phyloP scores from a whole-genome alignment of 2,113 vertebrate genomes.

The Dendrocopos noguchii region DNA sequence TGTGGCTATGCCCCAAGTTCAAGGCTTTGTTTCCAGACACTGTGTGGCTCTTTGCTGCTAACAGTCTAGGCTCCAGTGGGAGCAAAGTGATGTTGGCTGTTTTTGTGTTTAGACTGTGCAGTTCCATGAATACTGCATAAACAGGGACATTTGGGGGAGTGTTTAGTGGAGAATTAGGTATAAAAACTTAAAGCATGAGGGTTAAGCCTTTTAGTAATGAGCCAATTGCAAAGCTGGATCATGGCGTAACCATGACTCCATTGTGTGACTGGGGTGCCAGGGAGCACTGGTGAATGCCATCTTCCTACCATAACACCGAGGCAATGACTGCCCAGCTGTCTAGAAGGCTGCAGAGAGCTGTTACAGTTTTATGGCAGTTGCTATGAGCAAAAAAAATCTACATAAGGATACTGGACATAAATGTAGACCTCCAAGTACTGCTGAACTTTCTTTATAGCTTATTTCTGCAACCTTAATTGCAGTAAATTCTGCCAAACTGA shows the following conservation, averaged over 20 bases:
- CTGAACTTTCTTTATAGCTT: slow-evolving; percentile 20
- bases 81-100: neutral
- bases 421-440: neutral
- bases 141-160: rapidly evolving
- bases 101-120: neutral
- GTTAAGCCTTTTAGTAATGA: neutral
- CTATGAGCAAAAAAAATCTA: neutral
- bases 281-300: neutral
- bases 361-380: neutral
- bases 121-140: neutral
- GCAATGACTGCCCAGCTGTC: neutral
- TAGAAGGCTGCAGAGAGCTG: neutral
- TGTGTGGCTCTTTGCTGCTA: neutral
- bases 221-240: too few species aligned
- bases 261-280: neutral
- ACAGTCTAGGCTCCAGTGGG: neutral
- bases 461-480: slow-evolving; percentile 22
- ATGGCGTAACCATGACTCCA: neutral
- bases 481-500: slow-evolving; percentile 41
- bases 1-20: neutral
- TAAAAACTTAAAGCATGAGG: neutral
- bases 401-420: neutral
- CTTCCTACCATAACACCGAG: neutral
- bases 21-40: neutral
- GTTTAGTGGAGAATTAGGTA: neutral